Evolutionary conservation across 2,797 vertebrate genomes (phyloP).

Genomic region (Typhlichthys subterraneus): DNA sequence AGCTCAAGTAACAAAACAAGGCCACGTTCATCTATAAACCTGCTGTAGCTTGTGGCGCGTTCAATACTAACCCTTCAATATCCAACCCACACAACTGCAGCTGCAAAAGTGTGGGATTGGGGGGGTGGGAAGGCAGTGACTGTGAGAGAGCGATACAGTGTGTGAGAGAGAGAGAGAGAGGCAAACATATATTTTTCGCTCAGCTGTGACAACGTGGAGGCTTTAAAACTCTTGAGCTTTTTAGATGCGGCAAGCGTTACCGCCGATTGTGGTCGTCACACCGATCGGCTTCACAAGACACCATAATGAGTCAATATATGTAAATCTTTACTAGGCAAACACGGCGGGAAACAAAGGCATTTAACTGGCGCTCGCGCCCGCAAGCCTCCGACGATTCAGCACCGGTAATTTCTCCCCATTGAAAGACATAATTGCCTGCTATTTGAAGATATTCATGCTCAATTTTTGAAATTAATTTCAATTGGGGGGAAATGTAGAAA

Average conservation of each 20-base stretch:
- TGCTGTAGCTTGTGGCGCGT: conserved; percentile 13
- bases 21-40: conserved; percentile 3
- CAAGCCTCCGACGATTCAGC: conserved; percentile 99
- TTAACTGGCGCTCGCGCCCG: conserved; percentile 99
- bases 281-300: conserved; percentile 99
- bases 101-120: conserved; percentile 52
- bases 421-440: conserved; percentile 99
- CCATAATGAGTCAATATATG: conserved; percentile 99
- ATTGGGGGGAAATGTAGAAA: conserved; percentile 99
- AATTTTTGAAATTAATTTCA: conserved; percentile 99
- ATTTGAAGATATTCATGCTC: conserved; percentile 99
- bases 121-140: conserved; percentile 22
- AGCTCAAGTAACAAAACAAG: conserved; percentile 31
- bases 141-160: conserved; percentile 14
- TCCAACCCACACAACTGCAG: conserved; percentile 57
- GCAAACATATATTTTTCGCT: conserved; percentile 72
- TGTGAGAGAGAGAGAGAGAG: conserved; percentile 27
- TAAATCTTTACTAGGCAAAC: conserved; percentile 99
- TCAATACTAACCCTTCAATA: conserved; percentile 42
- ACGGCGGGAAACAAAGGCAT: conserved; percentile 99
- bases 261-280: conserved; percentile 74
- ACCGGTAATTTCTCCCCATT: conserved; percentile 99
- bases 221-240: conserved; percentile 72
- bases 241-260: conserved; percentile 73
- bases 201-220: conserved; percentile 70